A percentile compares a stretch with the other conserved stretches of the same genome.
Conservation (phyloP, 2,888 invertebrate genomes). For the Strigamia maritima region DNA sequence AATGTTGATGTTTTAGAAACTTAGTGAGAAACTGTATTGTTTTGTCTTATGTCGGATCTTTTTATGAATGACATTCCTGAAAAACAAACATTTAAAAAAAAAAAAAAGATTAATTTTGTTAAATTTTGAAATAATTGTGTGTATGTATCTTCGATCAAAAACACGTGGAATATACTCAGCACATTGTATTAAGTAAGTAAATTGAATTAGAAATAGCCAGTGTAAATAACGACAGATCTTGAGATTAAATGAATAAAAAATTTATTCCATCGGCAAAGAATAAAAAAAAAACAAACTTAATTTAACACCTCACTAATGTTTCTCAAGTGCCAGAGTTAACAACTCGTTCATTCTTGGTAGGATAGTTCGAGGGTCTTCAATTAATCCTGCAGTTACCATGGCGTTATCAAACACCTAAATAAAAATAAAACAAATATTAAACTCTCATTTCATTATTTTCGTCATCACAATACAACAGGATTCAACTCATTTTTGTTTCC, state of each 20-base stretch:
- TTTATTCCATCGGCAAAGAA: conserved; percentile 6
- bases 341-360: conserved; percentile 83
- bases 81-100: background rate
- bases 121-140: background rate
- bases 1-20: background rate
- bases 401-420: conserved; percentile 85
- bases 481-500: background rate
- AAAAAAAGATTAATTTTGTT: background rate
- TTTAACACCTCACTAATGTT: conserved; percentile 57
- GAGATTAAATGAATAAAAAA: background rate
- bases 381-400: conserved; percentile 90
- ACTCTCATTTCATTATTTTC: background rate
- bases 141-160: background rate
- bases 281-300: background rate
- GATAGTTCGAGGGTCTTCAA: conserved; percentile 83
- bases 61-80: background rate
- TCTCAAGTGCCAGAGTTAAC: conserved; percentile 73
- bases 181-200: background rate
- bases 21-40: background rate
- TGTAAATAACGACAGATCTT: background rate
- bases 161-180: background rate
- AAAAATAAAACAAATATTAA: too few relatives aligned
- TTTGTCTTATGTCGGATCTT: background rate
- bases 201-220: background rate
- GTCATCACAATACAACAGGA: background rate